These are phyloP conservation scores for Python bivittatus DNA, from an alignment of 2,113 vertebrate genomes.

Conservation along the genomic window DNA sequence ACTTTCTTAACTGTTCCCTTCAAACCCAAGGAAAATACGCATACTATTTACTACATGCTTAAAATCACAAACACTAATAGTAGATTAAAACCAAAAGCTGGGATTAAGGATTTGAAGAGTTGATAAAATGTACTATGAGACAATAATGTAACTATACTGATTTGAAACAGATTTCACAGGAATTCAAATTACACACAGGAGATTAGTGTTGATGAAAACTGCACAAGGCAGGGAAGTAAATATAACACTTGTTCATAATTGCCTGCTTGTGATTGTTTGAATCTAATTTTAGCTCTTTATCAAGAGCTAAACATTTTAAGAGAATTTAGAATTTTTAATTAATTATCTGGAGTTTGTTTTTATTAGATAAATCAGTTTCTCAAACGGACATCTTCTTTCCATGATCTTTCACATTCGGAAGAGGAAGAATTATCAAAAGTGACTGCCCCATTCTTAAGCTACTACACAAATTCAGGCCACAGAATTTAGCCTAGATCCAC, in stretches of 20 bases:
- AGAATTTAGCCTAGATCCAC: background rate
- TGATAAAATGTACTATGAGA: background rate
- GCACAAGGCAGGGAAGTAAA: background rate
- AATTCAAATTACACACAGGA: background rate
- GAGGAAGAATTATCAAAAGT: background rate
- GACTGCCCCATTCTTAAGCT: background rate
- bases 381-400: background rate
- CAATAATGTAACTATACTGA: background rate
- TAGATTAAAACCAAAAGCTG: background rate
- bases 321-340: background rate
- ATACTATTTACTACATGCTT: background rate
- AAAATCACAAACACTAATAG: background rate
- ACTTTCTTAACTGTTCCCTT: constrained; percentile 19
- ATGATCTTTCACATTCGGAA: background rate
- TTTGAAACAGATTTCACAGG: background rate
- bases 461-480: background rate
- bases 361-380: background rate
- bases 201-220: background rate
- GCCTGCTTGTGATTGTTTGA: background rate
- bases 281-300: background rate
- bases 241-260: background rate
- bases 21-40: constrained; percentile 21
- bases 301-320: background rate
- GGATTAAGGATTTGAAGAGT: background rate
- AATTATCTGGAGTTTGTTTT: background rate